These are phyloP conservation scores for Sebastes dallii DNA, from an alignment of 2,797 vertebrate species.

Conservation along the genomic window DNA sequence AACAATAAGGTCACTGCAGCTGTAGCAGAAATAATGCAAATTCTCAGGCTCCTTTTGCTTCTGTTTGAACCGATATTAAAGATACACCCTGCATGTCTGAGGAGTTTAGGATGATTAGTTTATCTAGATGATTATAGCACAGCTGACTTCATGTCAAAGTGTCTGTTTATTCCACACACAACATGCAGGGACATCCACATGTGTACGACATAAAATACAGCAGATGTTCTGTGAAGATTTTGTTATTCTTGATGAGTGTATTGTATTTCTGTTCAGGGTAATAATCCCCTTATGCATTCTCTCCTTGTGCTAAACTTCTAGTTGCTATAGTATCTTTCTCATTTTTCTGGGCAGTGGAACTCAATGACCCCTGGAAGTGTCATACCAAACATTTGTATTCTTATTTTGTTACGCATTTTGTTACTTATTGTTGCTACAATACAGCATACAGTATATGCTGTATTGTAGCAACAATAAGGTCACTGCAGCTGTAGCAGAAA, in stretches of 20 bases:
- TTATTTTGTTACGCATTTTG: background rate
- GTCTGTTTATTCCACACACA: background rate
- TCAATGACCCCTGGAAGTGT: background rate
- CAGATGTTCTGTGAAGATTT: background rate
- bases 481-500: background rate
- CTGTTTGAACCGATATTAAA: background rate
- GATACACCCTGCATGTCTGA: background rate
- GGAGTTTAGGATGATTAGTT: background rate
- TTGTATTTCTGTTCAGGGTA: background rate
- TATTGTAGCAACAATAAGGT: no score
- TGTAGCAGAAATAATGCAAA: background rate
- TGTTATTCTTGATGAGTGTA: background rate
- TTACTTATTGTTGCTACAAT: no score
- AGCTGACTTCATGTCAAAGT: background rate
- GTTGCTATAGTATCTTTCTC: background rate
- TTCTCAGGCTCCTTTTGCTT: background rate
- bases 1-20: background rate
- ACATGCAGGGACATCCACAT: background rate
- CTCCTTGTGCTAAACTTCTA: slow-evolving; percentile 6
- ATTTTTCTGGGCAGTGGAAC: background rate
- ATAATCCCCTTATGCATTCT: background rate
- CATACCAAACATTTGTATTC: background rate
- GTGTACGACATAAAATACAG: background rate
- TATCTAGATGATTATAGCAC: background rate
- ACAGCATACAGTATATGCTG: no score